A percentile compares a stretch with the other conserved stretches of the same genome.
Evolutionary conservation across 2,888 invertebrate species (phyloP).

Genomic region (Drosophila ezoana): DNA sequence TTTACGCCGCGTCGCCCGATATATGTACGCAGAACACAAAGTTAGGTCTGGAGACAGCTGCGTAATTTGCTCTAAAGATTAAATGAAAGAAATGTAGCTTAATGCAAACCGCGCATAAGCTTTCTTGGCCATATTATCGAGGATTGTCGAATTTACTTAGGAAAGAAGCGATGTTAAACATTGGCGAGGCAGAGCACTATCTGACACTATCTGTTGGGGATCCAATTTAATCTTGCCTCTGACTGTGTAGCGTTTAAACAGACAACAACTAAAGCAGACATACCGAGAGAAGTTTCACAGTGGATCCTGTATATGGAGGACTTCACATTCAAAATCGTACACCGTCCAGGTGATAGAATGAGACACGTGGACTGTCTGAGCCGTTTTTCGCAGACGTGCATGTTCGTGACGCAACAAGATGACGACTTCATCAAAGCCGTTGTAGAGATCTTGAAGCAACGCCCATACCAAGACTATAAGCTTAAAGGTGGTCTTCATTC

Average conservation of each 20-base stretch:
- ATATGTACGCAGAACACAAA: conserved; percentile 35
- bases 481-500: too few species aligned
- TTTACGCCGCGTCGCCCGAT: conserved; percentile 7
- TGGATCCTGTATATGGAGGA: too few species aligned
- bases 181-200: too few species aligned
- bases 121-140: conserved; percentile 34
- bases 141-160: neutral
- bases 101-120: conserved; percentile 7
- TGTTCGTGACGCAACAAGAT: neutral
- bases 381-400: neutral
- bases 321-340: too few species aligned
- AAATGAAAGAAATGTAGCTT: conserved; percentile 41
- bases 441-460: neutral
- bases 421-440: neutral
- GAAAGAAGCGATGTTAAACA: too few species aligned
- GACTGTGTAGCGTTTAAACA: conserved; percentile 8
- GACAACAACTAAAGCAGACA: neutral
- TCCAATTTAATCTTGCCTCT: neutral
- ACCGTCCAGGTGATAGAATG: too few species aligned
- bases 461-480: neutral
- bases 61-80: conserved; percentile 10
- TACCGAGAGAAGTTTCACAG: too few species aligned
- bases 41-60: conserved; percentile 8
- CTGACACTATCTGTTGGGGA: conserved; percentile 8
- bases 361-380: neutral